These are phyloP conservation scores for Salpingus planirostris DNA, from an alignment of 2,888 invertebrate genomes.

Conservation along the genomic window DNA sequence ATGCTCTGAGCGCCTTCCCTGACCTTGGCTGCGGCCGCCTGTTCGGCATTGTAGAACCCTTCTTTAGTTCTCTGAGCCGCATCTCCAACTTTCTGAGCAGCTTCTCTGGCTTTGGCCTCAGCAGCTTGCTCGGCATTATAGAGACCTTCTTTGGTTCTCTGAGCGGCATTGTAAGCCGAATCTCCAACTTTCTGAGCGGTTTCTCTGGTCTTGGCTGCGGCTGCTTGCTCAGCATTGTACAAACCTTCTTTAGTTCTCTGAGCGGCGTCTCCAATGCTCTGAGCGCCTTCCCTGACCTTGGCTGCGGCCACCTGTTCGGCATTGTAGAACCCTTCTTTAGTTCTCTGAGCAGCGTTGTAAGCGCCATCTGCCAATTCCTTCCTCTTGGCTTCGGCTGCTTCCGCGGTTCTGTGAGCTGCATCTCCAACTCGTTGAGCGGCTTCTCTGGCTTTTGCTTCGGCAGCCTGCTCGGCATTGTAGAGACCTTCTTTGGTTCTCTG, in stretches of 20 bases:
- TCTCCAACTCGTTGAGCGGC: too few relatives aligned
- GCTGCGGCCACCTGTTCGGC: too few relatives aligned
- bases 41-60: too few relatives aligned
- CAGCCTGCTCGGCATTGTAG: constrained; percentile 37
- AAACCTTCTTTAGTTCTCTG: too few relatives aligned
- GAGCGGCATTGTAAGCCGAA: constrained; percentile 31
- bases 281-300: constrained; percentile 2
- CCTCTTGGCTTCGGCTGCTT: too few relatives aligned
- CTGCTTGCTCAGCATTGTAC: constrained; percentile 36
- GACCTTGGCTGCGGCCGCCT: constrained; percentile 24
- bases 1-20: constrained; percentile 10
- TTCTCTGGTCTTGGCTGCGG: constrained; percentile 45
- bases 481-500: too few relatives aligned
- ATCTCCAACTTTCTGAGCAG: constrained; percentile 34
- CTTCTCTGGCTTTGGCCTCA: constrained; percentile 45
- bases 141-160: too few relatives aligned
- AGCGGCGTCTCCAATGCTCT: constrained; percentile 30
- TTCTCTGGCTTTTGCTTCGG: constrained; percentile 16
- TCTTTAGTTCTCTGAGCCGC: constrained; percentile 47
- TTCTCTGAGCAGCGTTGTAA: too few relatives aligned
- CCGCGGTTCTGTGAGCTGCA: too few relatives aligned
- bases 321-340: too few relatives aligned
- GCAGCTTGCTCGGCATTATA: constrained; percentile 12
- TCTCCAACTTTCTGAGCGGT: constrained; percentile 42
- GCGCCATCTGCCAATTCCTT: too few relatives aligned